phyloP scores from a whole-genome alignment of 2,888 invertebrate genomes.

The Uropetala carovei region DNA sequence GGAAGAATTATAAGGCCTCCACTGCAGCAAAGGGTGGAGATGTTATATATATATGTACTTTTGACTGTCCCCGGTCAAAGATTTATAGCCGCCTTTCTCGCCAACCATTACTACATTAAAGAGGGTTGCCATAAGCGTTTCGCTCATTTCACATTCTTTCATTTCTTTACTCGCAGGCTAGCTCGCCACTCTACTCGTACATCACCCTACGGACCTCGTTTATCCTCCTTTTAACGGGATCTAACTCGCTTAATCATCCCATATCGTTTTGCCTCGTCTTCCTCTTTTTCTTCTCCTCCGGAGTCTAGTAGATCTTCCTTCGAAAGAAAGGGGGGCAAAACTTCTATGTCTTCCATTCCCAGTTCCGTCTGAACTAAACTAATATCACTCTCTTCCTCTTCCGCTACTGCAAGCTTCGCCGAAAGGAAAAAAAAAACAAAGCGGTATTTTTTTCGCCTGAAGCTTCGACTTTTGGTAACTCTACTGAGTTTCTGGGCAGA shows the following conservation, averaged over 20 bases:
- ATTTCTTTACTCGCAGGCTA: not conserved
- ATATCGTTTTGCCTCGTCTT: not conserved
- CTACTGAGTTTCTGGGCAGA: not conserved
- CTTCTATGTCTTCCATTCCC: not conserved
- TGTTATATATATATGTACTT: not conserved
- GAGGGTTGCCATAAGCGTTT: not conserved
- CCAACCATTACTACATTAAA: not conserved
- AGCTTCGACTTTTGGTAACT: not conserved
- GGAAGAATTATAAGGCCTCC: not conserved
- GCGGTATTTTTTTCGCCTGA: not conserved
- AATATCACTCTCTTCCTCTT: not conserved
- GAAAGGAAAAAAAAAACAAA: not conserved
- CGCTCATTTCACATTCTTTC: conserved; percentile 32
- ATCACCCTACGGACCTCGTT: not conserved
- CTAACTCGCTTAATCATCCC: conserved; percentile 9
- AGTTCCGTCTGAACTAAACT: not conserved
- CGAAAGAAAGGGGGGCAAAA: not conserved
- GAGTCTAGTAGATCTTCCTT: too few relatives aligned
- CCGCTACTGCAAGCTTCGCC: not conserved
- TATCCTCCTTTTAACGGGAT: not conserved
- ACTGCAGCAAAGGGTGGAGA: not conserved
- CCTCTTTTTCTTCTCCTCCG: not conserved
- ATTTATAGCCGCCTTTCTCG: not conserved
- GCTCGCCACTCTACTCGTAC: not conserved
- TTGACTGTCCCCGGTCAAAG: not conserved